Conservation (phyloP, 2,888 invertebrate genomes). For the Meganola albula region DNA sequence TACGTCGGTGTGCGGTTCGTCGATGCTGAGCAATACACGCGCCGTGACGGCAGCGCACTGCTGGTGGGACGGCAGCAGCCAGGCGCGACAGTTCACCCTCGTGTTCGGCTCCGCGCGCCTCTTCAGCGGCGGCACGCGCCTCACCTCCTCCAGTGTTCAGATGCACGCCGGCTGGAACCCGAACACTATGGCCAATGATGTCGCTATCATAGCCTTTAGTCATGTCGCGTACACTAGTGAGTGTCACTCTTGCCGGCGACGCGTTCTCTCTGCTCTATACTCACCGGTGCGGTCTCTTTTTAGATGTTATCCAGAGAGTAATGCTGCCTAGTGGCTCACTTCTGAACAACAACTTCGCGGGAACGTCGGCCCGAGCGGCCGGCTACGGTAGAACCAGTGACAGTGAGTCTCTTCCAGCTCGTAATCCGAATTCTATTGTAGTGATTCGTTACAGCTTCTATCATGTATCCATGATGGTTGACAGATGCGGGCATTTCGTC, state of each 20-base stretch:
- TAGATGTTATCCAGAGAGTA: no score
- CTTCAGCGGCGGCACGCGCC: slow-evolving; percentile 35
- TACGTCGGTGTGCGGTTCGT: slow-evolving; percentile 36
- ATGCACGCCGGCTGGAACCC: slow-evolving; percentile 31
- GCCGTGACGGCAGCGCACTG: slow-evolving; percentile 42
- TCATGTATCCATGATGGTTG: not conserved
- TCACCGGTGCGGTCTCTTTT: no score
- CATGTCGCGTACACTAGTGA: slow-evolving; percentile 33
- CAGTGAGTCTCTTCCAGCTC: no score
- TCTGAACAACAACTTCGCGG: slow-evolving; percentile 27
- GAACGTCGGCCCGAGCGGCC: slow-evolving; percentile 27
- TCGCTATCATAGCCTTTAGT: slow-evolving; percentile 26
- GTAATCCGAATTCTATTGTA: no score
- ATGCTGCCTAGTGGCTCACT: slow-evolving; percentile 31
- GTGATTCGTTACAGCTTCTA: no score
- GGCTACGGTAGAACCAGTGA: slow-evolving; percentile 37
- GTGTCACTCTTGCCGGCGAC: slow-evolving; percentile 1
- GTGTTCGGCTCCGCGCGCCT: slow-evolving; percentile 38
- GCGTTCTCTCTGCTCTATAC: not conserved
- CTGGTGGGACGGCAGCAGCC: slow-evolving; percentile 37
- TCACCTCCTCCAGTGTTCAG: slow-evolving; percentile 31
- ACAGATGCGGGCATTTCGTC: slow-evolving; percentile 21
- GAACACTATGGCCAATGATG: slow-evolving; percentile 30
- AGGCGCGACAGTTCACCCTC: slow-evolving; percentile 39
- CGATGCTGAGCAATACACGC: slow-evolving; percentile 33